phyloP scores from a whole-genome alignment of 2,888 invertebrate species.

The Ochropacha duplaris region DNA sequence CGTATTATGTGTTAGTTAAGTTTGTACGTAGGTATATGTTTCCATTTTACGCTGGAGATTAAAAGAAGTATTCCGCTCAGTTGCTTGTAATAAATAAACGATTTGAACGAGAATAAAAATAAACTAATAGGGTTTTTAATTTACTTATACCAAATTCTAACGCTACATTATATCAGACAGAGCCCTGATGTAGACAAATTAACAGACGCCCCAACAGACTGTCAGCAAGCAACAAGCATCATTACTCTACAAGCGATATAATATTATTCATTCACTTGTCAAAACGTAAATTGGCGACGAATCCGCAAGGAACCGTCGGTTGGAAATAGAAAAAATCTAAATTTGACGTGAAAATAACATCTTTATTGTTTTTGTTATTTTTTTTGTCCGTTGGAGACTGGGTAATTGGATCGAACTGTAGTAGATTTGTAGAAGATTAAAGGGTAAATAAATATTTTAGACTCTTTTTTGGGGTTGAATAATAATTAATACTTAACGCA shows the following conservation, averaged over 20 bases:
- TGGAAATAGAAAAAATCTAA: conserved; percentile 33
- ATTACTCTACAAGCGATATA: conserved; percentile 49
- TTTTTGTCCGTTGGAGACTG: not conserved
- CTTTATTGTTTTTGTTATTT: not conserved
- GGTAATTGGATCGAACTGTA: not conserved
- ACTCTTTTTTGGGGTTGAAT: too few species aligned
- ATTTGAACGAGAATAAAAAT: too few species aligned
- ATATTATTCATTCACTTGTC: conserved; percentile 75
- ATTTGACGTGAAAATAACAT: not conserved
- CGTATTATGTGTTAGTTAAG: too few species aligned
- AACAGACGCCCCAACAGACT: conserved; percentile 45
- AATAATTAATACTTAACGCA: conserved; percentile 21
- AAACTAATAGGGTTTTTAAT: not conserved
- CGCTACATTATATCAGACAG: conserved; percentile 17
- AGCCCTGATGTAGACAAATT: conserved; percentile 29
- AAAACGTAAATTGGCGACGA: conserved; percentile 66
- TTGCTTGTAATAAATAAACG: too few species aligned
- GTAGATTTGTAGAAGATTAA: too few species aligned
- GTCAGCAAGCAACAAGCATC: conserved; percentile 49
- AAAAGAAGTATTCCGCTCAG: too few species aligned
- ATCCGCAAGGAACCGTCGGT: conserved; percentile 35
- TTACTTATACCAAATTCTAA: not conserved
- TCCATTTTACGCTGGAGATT: not conserved
- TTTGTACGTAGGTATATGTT: too few species aligned
- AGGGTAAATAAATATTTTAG: not conserved